phyloP scores from a whole-genome alignment of 2,888 invertebrate genomes.

The Agrotis segetum region DNA sequence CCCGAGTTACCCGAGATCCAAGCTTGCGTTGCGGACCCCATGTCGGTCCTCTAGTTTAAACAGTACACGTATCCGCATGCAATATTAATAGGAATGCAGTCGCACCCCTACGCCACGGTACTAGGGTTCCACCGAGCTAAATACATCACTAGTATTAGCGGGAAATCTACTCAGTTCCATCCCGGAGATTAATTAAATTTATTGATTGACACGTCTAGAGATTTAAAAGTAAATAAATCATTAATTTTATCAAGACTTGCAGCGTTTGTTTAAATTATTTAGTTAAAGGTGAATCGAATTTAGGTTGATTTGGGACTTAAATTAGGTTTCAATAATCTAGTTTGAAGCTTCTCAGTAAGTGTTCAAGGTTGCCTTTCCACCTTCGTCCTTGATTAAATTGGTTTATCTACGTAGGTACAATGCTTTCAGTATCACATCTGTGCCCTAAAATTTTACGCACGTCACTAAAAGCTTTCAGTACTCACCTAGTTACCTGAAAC shows the following conservation, averaged over 20 bases:
- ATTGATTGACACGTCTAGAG: slow-evolving; percentile 65
- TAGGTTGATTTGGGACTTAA: slow-evolving; percentile 14
- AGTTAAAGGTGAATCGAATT: slow-evolving; percentile 11
- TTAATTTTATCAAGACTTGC: slow-evolving; percentile 19
- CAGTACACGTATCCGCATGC: slow-evolving; percentile 85
- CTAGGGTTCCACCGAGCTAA: slow-evolving; percentile 55
- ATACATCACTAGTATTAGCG: slow-evolving; percentile 74
- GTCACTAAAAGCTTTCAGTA: slow-evolving; percentile 31
- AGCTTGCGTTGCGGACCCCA: slow-evolving; percentile 47
- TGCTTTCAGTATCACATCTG: slow-evolving; percentile 5
- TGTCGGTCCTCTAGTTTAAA: slow-evolving; percentile 77
- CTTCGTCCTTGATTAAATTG: slow-evolving; percentile 4
- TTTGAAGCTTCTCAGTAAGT: slow-evolving; percentile 8
- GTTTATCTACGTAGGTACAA: slow-evolving; percentile 5
- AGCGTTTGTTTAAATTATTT: slow-evolving; percentile 23
- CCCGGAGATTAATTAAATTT: slow-evolving; percentile 71
- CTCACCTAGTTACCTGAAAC: slow-evolving; percentile 22
- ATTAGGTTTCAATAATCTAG: slow-evolving; percentile 38
- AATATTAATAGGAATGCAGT: slow-evolving; percentile 87
- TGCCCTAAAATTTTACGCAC: neutral
- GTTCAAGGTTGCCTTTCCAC: neutral
- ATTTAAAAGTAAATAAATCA: slow-evolving; percentile 46
- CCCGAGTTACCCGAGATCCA: slow-evolving; percentile 41
- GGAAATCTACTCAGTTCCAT: slow-evolving; percentile 66
- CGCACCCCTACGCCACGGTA: slow-evolving; percentile 71